Evolutionary conservation across 2,113 vertebrate genomes (phyloP).

Genomic region (Marcusenius ussheri): DNA sequence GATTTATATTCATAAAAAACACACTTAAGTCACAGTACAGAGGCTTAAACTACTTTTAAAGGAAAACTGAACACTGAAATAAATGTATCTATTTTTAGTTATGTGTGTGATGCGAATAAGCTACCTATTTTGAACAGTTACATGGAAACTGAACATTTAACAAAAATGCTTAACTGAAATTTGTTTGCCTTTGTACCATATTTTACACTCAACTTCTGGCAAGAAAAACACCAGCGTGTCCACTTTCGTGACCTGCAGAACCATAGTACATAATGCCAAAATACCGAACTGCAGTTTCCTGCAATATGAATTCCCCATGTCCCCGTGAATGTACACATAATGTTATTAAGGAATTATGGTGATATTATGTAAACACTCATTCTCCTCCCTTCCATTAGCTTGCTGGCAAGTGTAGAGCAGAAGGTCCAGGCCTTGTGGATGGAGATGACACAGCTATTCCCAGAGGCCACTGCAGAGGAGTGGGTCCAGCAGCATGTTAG

Average conservation of each 20-base stretch:
- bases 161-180: neutral
- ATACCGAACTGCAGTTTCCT: neutral
- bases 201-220: neutral
- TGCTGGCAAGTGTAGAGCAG: slow-evolving; percentile 59
- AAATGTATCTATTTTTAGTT: neutral
- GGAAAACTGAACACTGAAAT: neutral
- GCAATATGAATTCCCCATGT: neutral
- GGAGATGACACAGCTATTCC: slow-evolving; percentile 71
- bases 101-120: neutral
- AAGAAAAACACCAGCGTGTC: neutral
- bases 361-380: neutral
- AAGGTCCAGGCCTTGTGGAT: slow-evolving; percentile 60
- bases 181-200: neutral
- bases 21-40: neutral
- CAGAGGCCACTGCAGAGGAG: slow-evolving; percentile 66
- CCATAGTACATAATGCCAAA: neutral
- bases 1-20: neutral
- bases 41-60: neutral
- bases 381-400: slow-evolving; percentile 50
- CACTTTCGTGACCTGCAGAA: neutral
- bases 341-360: neutral
- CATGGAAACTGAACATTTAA: neutral
- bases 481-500: slow-evolving; percentile 83
- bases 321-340: neutral
- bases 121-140: neutral